Conservation (phyloP, 2,888 invertebrate species). For the Spisula solida region DNA sequence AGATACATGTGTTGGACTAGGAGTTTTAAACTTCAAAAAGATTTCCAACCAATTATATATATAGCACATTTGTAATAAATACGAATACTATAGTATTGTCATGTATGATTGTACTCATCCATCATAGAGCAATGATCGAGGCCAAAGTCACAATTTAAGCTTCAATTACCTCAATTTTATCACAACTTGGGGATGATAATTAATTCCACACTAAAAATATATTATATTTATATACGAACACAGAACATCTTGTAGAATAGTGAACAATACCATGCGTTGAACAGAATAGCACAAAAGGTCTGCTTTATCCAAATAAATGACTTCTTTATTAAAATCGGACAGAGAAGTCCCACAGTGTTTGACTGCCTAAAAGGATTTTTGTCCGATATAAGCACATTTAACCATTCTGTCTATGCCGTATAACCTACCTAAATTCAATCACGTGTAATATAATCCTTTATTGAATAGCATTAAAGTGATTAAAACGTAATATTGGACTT, state of each 20-base stretch:
- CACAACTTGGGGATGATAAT: background rate
- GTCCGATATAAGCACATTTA: conserved; percentile 24
- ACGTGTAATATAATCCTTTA: conserved; percentile 47
- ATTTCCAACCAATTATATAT: conserved; percentile 14
- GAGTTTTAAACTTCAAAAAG: too few species aligned
- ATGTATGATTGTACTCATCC: background rate
- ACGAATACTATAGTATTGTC: background rate
- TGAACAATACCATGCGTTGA: background rate
- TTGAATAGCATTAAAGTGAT: conserved; percentile 52
- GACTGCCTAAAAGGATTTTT: conserved; percentile 19
- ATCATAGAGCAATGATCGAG: background rate
- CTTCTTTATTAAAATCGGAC: background rate
- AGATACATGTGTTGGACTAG: too few species aligned
- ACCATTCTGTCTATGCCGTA: conserved; percentile 8
- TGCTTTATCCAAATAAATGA: conserved; percentile 13
- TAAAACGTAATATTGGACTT: conserved; percentile 37
- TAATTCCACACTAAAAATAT: background rate
- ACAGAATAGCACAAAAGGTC: background rate
- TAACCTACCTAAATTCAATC: conserved; percentile 51
- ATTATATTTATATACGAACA: background rate
- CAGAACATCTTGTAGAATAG: background rate
- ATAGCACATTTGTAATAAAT: background rate
- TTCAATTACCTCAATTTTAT: background rate
- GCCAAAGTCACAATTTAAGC: background rate
- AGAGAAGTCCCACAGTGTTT: background rate